phyloP scores from a whole-genome alignment of 2,797 vertebrate species.

The Potorous gilbertii region DNA sequence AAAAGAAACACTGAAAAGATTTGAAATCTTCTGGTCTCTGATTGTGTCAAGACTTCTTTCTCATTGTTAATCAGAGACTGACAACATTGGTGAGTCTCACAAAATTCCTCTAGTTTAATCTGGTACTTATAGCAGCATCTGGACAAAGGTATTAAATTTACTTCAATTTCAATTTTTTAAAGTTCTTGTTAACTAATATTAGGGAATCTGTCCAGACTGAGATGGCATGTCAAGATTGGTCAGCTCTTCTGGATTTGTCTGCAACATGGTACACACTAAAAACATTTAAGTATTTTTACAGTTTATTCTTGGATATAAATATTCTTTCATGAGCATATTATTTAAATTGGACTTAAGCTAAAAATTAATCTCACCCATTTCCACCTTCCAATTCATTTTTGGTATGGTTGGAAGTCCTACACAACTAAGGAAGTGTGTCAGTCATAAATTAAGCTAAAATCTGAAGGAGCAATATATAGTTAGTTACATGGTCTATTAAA shows the following conservation, averaged over 20 bases:
- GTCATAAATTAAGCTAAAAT: slow-evolving; percentile 66
- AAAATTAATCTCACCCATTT: slow-evolving; percentile 58
- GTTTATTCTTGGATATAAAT: slow-evolving; percentile 45
- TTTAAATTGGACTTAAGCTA: slow-evolving; percentile 58
- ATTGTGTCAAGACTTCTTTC: slow-evolving; percentile 17
- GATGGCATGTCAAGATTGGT: neutral
- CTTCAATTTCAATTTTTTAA: slow-evolving; percentile 18
- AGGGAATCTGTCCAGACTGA: neutral
- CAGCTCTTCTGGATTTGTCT: slow-evolving; percentile 23
- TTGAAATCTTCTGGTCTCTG: neutral
- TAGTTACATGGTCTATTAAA: slow-evolving; percentile 31
- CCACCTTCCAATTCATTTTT: slow-evolving; percentile 53
- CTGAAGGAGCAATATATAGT: slow-evolving; percentile 46
- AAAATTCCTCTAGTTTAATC: slow-evolving; percentile 45
- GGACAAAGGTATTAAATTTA: slow-evolving; percentile 11
- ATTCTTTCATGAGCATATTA: slow-evolving; percentile 61
- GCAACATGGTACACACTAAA: slow-evolving; percentile 19
- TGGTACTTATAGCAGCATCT: slow-evolving; percentile 11
- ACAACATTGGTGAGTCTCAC: neutral
- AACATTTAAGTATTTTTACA: slow-evolving; percentile 24
- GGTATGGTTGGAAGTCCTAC: slow-evolving; percentile 62
- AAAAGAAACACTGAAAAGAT: neutral
- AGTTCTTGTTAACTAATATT: neutral
- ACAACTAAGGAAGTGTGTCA: slow-evolving; percentile 52
- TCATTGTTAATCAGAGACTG: neutral